Evolutionary conservation across 1,140 invertebrate species (phyloP), one percentile per base, ranked within the genome.

Genomic region (Drosophila funebris): DNA sequence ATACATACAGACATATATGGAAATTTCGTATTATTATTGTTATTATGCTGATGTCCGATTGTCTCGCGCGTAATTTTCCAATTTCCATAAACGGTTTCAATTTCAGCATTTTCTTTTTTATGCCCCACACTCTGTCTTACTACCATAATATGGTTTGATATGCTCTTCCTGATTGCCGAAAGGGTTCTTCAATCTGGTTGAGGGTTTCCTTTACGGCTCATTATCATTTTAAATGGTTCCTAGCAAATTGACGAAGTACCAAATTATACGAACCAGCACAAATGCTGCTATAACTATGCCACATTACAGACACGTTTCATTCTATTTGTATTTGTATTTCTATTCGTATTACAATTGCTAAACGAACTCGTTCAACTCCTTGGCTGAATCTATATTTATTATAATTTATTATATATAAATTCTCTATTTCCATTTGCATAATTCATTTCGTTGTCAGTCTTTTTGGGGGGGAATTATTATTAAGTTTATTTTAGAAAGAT

Each of bases 151-250:
- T 78, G 39, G 69, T 58, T 44, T 68, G 60, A 71, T 66, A 29
- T 73, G 44, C 57, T 50, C 60, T 37, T 39, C 16, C 8, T 27
- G 22, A 1, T 20, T 7, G 13, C 43, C 43, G 22, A 54, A 69
- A 64, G 66, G 67, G 72, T 75, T 78, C 70, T 53, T 48, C 58
- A 68, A 56, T 66, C 36, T 43, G 66, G 44, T 58, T 50, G 41
- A 20, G 31, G 13, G 48, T 33, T 52, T 53, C 63, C 61, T 29
- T 37, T 71, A 36, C 31, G 37, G 18, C 33, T 78, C 78, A 85
- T 85, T 85, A 82, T 60, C 82, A 85, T 85, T 82, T 76, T 88
- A 87, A 88, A 88, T 88, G 82, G 63, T 78, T 78, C 13, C 69
- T 57, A n/a, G 60, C 41, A 60, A 71, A 78, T 76, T 87, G 82